A percentile compares a stretch with the other conserved stretches of the same genome.
Evolutionary conservation across 92 coral and sea anemone genomes (phyloP).

Genomic region (Plumapathes pennacea): DNA sequence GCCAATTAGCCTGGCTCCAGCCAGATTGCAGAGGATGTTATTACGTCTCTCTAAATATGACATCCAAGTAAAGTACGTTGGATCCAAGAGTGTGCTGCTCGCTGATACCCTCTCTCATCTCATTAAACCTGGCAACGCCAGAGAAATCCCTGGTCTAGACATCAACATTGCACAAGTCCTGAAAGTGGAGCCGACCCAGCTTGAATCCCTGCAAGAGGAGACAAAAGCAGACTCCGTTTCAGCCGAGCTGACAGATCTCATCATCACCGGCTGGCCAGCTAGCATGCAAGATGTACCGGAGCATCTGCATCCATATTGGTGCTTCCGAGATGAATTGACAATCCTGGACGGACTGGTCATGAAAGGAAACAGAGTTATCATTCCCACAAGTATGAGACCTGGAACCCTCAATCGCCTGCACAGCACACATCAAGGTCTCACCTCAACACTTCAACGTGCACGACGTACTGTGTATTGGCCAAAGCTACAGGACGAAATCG

Average conservation of each 20-base stretch:
- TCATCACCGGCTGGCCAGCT: constrained; percentile 49
- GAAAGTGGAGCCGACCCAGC: constrained; percentile 49
- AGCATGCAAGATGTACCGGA: constrained; percentile 36
- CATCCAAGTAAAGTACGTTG: constrained; percentile 60
- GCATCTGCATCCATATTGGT: constrained; percentile 46
- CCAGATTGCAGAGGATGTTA: constrained; percentile 54
- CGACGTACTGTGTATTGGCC: constrained; percentile 55
- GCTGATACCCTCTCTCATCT: constrained; percentile 56
- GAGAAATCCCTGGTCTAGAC: constrained; percentile 35
- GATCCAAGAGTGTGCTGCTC: constrained; percentile 54
- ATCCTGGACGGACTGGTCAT: constrained; percentile 56
- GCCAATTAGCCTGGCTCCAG: constrained; percentile 48
- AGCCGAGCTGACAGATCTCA: constrained; percentile 27
- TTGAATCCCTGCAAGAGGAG: constrained; percentile 34
- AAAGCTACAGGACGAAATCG: constrained; percentile 30
- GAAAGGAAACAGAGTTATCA: constrained; percentile 50
- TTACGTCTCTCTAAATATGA: constrained; percentile 51
- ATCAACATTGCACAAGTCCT: constrained; percentile 50
- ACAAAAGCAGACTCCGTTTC: constrained; percentile 29
- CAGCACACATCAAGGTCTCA: constrained; percentile 50
- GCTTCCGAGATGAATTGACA: constrained; percentile 51
- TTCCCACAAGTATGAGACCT: constrained; percentile 45
- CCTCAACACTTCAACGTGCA: constrained; percentile 50
- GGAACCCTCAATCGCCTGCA: constrained; percentile 48
- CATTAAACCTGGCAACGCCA: constrained; percentile 17